Evolutionary conservation across 92 coral and sea anemone species (phyloP).

Genomic region (Isaurus tuberculatus): DNA sequence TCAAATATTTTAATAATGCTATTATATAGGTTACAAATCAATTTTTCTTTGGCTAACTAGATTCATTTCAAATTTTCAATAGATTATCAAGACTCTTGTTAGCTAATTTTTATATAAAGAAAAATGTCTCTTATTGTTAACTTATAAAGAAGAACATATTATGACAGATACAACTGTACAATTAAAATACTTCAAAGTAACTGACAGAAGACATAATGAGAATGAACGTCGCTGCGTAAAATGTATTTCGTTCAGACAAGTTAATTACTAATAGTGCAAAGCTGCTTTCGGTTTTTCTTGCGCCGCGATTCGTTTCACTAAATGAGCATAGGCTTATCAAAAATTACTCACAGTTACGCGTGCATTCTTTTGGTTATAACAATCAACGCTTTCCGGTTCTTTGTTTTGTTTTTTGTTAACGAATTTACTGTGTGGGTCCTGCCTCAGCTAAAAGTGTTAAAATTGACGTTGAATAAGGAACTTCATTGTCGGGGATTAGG

Average conservation of each 20-base stretch:
- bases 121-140: slow-evolving; percentile 15
- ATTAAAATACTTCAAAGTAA: not conserved
- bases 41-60: not conserved
- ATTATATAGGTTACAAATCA: slow-evolving; percentile 13
- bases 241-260: not conserved
- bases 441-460: too few relatives aligned
- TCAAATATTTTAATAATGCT: slow-evolving; percentile 22
- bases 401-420: too few relatives aligned
- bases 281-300: not conserved
- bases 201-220: not conserved
- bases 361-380: too few relatives aligned
- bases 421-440: too few relatives aligned
- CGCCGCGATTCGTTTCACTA: not conserved
- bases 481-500: too few relatives aligned
- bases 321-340: not conserved
- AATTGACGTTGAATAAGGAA: too few relatives aligned
- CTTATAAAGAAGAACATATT: not conserved
- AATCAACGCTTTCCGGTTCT: too few relatives aligned
- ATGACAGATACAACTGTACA: slow-evolving; percentile 2
- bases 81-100: not conserved
- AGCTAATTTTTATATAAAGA: not conserved
- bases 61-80: not conserved
- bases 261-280: not conserved
- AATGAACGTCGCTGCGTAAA: not conserved
- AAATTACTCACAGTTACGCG: too few relatives aligned